A percentile compares a stretch with the other conserved stretches of the same genome.
These are phyloP conservation scores for Yoshiicerus persimilis DNA, from an alignment of 1,140 invertebrate genomes.

Conservation along the genomic window DNA sequence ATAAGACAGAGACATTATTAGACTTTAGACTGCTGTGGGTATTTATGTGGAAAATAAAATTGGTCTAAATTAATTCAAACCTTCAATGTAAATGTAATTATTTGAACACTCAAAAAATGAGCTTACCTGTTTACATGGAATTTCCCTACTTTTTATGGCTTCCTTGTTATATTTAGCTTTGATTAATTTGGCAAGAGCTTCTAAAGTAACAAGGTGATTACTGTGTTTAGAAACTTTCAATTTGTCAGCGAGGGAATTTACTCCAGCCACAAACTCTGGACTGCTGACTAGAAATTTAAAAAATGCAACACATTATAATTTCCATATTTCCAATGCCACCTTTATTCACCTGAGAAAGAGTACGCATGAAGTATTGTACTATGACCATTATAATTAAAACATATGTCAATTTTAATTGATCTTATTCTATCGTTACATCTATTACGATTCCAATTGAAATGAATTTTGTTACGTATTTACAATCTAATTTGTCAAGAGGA, in stretches of 20 bases:
- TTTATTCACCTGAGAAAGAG: too few species aligned
- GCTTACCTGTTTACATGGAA: slow-evolving; percentile 41
- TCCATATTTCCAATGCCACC: too few species aligned
- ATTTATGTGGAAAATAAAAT: too few species aligned
- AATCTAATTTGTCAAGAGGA: slow-evolving; percentile 80
- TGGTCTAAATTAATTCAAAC: too few species aligned
- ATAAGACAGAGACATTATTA: too few species aligned
- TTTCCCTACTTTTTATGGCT: slow-evolving; percentile 62
- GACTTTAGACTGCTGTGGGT: too few species aligned
- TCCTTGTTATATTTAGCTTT: slow-evolving; percentile 66
- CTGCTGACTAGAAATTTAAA: slow-evolving; percentile 69
- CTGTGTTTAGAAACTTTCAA: slow-evolving; percentile 78
- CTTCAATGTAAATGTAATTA: not conserved
- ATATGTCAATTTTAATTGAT: too few species aligned
- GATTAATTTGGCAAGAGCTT: slow-evolving; percentile 71
- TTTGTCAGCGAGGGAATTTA: slow-evolving; percentile 73
- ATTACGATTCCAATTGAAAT: too few species aligned
- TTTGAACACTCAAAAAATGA: too few species aligned
- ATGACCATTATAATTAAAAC: too few species aligned
- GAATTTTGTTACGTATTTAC: slow-evolving; percentile 58
- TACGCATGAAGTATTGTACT: too few species aligned
- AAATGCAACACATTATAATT: slow-evolving; percentile 10
- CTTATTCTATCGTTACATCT: too few species aligned
- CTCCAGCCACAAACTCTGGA: slow-evolving; percentile 78
- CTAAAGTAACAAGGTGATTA: slow-evolving; percentile 74